A percentile compares a stretch with the other conserved stretches of the same genome.
Conservation (phyloP, 2,113 vertebrate species). For the Thunnus maccoyii region DNA sequence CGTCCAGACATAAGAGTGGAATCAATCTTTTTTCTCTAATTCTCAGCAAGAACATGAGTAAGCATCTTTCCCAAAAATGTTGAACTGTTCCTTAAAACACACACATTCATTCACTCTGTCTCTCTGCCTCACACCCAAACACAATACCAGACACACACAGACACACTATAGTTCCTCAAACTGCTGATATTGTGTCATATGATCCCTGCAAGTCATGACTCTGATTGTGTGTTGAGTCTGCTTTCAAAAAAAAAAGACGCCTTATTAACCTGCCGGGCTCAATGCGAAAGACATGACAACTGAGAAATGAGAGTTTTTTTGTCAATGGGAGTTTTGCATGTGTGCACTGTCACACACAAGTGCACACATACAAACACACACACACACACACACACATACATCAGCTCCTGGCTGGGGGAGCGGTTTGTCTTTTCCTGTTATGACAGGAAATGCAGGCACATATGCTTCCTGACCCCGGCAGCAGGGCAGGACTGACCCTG, state of each 20-base stretch:
- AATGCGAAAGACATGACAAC: background rate
- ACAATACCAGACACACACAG: background rate
- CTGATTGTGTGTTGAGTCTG: background rate
- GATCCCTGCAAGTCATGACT: constrained; percentile 51
- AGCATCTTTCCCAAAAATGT: too few relatives aligned
- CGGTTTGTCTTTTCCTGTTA: constrained; percentile 91
- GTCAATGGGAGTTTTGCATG: constrained; percentile 19
- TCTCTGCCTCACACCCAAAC: background rate
- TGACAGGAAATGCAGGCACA: constrained; percentile 96
- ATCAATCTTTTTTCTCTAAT: too few relatives aligned
- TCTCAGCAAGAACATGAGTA: too few relatives aligned
- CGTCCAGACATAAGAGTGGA: too few relatives aligned
- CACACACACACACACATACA: constrained; percentile 1
- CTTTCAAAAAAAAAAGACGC: background rate
- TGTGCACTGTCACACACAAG: constrained; percentile 14
- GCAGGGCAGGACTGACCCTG: constrained; percentile 46
- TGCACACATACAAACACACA: background rate
- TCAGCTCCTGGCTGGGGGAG: constrained; percentile 70
- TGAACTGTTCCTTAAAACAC: too few relatives aligned
- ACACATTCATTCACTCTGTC: background rate
- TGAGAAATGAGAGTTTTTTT: constrained; percentile 9
- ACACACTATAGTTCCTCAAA: constrained; percentile 37
- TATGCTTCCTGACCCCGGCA: constrained; percentile 92
- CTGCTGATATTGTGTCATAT: constrained; percentile 49
- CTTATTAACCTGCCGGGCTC: background rate